Evolutionary conservation across 2,888 invertebrate species (phyloP).

Genomic region (Dione vanillae): DNA sequence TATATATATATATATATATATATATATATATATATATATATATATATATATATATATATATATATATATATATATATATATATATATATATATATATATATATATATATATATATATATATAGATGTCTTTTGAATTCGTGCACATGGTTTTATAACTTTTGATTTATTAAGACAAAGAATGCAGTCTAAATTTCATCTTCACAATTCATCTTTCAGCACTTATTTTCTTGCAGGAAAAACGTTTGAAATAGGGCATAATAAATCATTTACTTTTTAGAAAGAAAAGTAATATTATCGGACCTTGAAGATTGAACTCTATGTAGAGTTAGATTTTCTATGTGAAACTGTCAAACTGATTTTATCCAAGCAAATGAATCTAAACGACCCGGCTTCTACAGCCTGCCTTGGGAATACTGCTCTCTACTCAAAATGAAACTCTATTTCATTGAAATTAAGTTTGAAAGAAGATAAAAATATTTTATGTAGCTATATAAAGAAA

Average conservation of each 20-base stretch:
- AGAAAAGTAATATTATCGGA: slow-evolving; percentile 16
- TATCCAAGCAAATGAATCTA: slow-evolving; percentile 34
- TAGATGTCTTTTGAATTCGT: no score
- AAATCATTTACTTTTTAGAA: slow-evolving; percentile 1
- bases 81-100: no score
- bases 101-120: no score
- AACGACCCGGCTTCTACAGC: slow-evolving; percentile 26
- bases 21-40: no score
- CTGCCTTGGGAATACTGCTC: slow-evolving; percentile 1
- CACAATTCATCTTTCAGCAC: background rate
- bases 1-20: no score
- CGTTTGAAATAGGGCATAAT: background rate
- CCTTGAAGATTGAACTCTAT: slow-evolving; percentile 29
- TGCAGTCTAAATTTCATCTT: background rate
- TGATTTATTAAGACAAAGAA: background rate
- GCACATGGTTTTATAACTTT: no score
- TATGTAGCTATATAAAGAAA: background rate
- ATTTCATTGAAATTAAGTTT: background rate
- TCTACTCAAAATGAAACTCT: slow-evolving; percentile 17
- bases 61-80: no score
- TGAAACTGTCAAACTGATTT: slow-evolving; percentile 41
- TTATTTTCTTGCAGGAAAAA: background rate
- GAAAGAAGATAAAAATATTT: background rate
- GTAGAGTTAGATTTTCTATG: slow-evolving; percentile 22
- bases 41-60: no score